Base-by-base conservation (phyloP, 2,797 vertebrate species). In the Phalloptychus januarius region DNA sequence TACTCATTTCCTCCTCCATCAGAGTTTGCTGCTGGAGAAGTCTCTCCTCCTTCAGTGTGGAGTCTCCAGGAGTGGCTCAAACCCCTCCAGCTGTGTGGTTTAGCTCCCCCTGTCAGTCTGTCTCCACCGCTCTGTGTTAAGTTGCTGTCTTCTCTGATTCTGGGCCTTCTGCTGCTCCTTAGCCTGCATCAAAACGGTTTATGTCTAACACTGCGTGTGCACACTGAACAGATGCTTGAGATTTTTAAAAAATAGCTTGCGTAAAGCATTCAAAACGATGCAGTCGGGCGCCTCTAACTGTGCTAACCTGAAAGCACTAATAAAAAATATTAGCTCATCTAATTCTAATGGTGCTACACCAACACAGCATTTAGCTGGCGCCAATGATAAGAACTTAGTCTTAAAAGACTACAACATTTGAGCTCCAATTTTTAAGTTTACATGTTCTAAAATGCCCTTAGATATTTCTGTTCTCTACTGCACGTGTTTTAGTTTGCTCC, bases 1-100 rank as follows among this genome's bases (percentile, higher is more conserved):
- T 90, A 80, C 87, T 91, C 90, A 87, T 92, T 90, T 88, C 90
- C 86, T 89, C 91, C 90, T 92, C 82, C 73, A 87, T 90, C 88
- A 86, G 76, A 80, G 76, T 74, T 72, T 85, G 83, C 86, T 86
- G 28, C 84, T 67, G 82, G 86, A 91, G 88, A 87, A 45, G 75
- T 87, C 77, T 74, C 79, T 65, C 58, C 86, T 83, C 45, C 78
- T 78, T 88, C 18, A 50, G 75, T 54, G 75, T 50, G 72, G 79
- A 82, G 79, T 74, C 85, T 85, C 65, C 7, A 74, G 80, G 86
- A 90, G 83, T 36, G 79, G 69, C 77, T 84, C 63, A 87, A 79
- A 77, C 38, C 65, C 78, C 80, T 85, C 87, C 79, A 65, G 75
- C 84, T 81, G 79, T 48, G 78, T 56, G 48, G 74, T 75, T 79